Base-by-base conservation (phyloP, 2,113 vertebrate species). In the Phylloscopus trochiloides region DNA sequence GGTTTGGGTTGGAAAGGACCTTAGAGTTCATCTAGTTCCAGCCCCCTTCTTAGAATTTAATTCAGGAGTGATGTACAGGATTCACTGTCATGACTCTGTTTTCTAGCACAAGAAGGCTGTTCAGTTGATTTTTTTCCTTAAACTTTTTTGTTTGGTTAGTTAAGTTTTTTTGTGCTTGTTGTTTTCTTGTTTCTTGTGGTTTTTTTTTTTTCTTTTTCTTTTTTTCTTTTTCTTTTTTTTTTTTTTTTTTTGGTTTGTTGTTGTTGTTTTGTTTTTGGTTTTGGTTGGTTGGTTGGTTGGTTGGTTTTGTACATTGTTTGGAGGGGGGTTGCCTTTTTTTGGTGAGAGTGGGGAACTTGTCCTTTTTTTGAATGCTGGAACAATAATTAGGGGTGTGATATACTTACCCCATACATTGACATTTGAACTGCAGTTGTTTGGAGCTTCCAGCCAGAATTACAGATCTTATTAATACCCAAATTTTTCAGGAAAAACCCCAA, bases 271-370 rank as follows among this genome's bases (percentile, higher is more conserved):
- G 40, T 42, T 42, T 38, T 9, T n/a, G 38, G 38, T 38, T 38
- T 38, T 38, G 38, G 40, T 42, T 34, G 34, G 34, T 34, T 34
- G 34, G 34, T 34, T 34, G 34, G 34, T 34, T 34, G 12, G 22
- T 20, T 12, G 5, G 34, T 34, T 32, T 63, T 52, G 38, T 38
- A 38, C 10, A 10, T 38, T 38, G 9, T 38, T 38, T 38, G 9
- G 6, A 2, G 25, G 8, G 5, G 2, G 8, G 15, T 4, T 18
- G 0, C 10, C 28, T 32, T 6, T 12, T 50, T 38, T 68, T 58
- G 3, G 4, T 63, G 42, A 17, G 10, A 1, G 6, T 38, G 17
- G 6, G 4, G 9, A 51, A 24, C 1, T 19, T 29, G 18, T 81
- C 16, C 6, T 25, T 42, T 72, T 36, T 32, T 51, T 63, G 12